Evolutionary conservation across 1,140 invertebrate species (phyloP).

Genomic region (Tribolium castaneum): DNA sequence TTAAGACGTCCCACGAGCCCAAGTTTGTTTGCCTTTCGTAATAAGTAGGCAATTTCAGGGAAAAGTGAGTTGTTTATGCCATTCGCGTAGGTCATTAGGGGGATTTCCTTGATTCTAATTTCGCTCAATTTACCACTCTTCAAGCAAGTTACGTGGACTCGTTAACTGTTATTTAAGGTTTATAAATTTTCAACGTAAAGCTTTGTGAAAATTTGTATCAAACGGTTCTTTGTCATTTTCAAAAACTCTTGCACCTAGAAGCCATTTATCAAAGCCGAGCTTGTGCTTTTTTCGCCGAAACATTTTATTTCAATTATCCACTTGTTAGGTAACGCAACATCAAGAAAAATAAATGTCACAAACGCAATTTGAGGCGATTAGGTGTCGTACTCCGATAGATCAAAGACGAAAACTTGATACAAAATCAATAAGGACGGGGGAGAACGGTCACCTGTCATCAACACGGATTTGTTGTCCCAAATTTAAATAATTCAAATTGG

Average conservation of each 20-base stretch:
- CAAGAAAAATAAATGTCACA: slow-evolving; percentile 12
- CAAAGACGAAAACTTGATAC: neutral
- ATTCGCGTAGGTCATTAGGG: slow-evolving; percentile 8
- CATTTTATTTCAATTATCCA: slow-evolving; percentile 17
- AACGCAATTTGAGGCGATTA: neutral
- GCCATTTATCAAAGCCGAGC: neutral
- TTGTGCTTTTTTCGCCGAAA: neutral
- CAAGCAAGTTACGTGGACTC: slow-evolving; percentile 5
- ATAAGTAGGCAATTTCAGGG: slow-evolving; percentile 9
- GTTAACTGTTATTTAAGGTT: neutral
- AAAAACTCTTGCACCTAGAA: neutral
- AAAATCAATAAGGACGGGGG: neutral
- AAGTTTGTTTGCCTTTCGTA: slow-evolving; percentile 13
- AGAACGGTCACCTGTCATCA: neutral
- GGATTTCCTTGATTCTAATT: slow-evolving; percentile 4
- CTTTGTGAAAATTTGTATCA: neutral
- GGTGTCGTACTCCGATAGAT: neutral
- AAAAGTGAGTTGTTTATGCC: slow-evolving; percentile 23
- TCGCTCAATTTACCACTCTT: slow-evolving; percentile 2
- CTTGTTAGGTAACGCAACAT: neutral
- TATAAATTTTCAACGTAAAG: neutral
- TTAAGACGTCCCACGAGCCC: neutral
- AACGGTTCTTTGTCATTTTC: slow-evolving; percentile 8
- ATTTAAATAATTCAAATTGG: slow-evolving; percentile 33
- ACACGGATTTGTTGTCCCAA: neutral